Evolutionary conservation across 2,113 vertebrate species (phyloP), one percentile per base, ranked within the genome.

Genomic region (Hippocampus guttulatus): DNA sequence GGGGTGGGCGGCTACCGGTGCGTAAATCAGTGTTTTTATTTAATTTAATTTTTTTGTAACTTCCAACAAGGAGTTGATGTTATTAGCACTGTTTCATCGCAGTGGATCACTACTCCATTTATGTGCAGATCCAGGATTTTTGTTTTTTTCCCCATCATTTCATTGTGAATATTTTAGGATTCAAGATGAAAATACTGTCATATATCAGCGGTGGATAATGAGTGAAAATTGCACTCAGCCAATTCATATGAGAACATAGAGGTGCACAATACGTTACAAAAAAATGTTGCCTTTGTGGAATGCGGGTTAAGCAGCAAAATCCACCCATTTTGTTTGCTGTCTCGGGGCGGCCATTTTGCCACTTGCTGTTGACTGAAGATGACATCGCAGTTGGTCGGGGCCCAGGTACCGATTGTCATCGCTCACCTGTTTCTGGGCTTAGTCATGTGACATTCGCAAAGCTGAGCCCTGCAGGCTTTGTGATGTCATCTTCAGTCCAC

Each of bases 11-110:
- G 23, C 54, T 43, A 75, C 20, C 65, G 16, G 63, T 75, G 76
- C 68, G 64, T 82, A 84, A 81, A 86, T 87, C 80, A 84, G 77
- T 83, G 72, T 76, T 84, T 90, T 33, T 5, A 33, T 33, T 33
- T 33, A 33, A 33, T 38, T 38, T 38, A 5, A 77, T 88, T 86
- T 84, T 79, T 87, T 84, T 82, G 74, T 67, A 45, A 65, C 41
- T 65, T 65, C 63, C 63, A n/a, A 21, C 41, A 65, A 65, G 63
- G 41, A 65, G 63, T 23, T 65, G 33, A 18, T 30, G 58, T 33
- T 61, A 15, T 61, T 65, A 7, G 21, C 11, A 1, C 21, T 41
- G 18, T 40, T 64, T 64, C 21, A 12, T 65, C 27, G 43, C n/a
- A 8, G 20, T 74, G 52, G 20, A 63, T 21, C 11, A 12, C 18